Conservation (phyloP, 2,888 invertebrate genomes). For the Netelia inedita region DNA sequence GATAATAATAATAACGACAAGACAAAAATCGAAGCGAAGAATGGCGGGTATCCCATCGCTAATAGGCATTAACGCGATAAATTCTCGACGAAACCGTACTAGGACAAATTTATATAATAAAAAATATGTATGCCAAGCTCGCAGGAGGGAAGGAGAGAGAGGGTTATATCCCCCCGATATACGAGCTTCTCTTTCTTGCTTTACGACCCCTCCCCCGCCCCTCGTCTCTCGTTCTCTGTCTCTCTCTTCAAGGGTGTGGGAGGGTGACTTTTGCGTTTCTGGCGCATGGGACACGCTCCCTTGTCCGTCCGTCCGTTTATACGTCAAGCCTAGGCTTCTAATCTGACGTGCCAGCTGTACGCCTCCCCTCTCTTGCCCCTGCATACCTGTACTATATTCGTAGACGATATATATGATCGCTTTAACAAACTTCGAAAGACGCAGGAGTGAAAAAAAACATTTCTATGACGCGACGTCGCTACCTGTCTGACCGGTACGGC, state of each 20-base stretch:
- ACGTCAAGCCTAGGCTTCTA: constrained; percentile 83
- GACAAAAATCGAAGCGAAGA: not conserved
- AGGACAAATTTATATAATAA: constrained; percentile 83
- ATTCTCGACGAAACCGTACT: constrained; percentile 80
- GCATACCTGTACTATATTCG: constrained; percentile 54
- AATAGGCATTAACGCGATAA: constrained; percentile 82
- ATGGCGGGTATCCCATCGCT: constrained; percentile 60
- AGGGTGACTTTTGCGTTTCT: constrained; percentile 53
- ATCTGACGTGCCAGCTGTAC: constrained; percentile 79
- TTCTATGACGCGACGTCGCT: not conserved
- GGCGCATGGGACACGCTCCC: constrained; percentile 56
- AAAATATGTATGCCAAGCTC: constrained; percentile 81
- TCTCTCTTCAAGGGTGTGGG: constrained; percentile 10
- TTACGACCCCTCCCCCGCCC: no score
- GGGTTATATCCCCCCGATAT: not conserved
- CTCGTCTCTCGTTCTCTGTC: constrained; percentile 9
- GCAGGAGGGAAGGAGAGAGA: constrained; percentile 55
- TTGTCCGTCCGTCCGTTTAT: constrained; percentile 57
- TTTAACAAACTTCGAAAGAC: constrained; percentile 29
- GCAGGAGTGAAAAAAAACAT: constrained; percentile 8
- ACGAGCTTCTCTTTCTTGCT: no score
- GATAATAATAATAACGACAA: constrained; percentile 25
- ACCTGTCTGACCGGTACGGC: not conserved
- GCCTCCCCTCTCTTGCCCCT: constrained; percentile 36
- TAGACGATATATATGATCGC: constrained; percentile 25